Conservation (phyloP, 2,888 invertebrate species). For the Abscondita cerata region DNA sequence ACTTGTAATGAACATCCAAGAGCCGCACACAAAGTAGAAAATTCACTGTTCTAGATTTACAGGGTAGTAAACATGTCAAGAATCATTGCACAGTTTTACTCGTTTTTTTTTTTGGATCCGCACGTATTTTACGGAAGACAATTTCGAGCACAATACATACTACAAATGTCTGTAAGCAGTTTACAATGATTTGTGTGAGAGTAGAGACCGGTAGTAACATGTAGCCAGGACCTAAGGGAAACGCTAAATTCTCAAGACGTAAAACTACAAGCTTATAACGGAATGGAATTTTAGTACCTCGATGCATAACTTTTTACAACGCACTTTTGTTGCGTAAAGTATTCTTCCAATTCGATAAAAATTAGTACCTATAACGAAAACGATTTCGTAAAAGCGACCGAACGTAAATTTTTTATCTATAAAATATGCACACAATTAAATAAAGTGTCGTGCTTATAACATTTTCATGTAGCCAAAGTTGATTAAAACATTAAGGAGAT, state of each 20-base stretch:
- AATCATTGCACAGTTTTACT: conserved; percentile 26
- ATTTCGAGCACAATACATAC: conserved; percentile 35
- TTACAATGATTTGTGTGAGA: conserved; percentile 36
- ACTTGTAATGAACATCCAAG: conserved; percentile 20
- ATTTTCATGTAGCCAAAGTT: too few relatives aligned
- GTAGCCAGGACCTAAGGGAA: conserved; percentile 23
- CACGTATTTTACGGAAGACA: conserved; percentile 35
- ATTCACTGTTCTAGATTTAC: conserved; percentile 30
- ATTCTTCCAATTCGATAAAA: too few relatives aligned
- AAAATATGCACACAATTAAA: too few relatives aligned
- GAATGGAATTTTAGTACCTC: too few relatives aligned
- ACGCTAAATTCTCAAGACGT: conserved; percentile 31
- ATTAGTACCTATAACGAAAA: too few relatives aligned
- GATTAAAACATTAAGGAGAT: too few relatives aligned
- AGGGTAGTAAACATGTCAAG: conserved; percentile 27
- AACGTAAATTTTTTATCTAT: too few relatives aligned
- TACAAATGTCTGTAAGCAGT: conserved; percentile 34
- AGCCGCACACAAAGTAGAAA: conserved; percentile 33
- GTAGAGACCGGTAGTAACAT: conserved; percentile 34
- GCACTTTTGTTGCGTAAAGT: too few relatives aligned
- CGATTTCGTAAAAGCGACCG: too few relatives aligned
- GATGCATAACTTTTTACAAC: too few relatives aligned
- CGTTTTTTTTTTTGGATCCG: conserved; percentile 29
- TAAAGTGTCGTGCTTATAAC: too few relatives aligned
- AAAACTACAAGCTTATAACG: conserved; percentile 26